Evolutionary conservation across 2,888 invertebrate genomes (phyloP), one percentile per base, ranked within the genome.

Genomic region (Apeira syringaria): DNA sequence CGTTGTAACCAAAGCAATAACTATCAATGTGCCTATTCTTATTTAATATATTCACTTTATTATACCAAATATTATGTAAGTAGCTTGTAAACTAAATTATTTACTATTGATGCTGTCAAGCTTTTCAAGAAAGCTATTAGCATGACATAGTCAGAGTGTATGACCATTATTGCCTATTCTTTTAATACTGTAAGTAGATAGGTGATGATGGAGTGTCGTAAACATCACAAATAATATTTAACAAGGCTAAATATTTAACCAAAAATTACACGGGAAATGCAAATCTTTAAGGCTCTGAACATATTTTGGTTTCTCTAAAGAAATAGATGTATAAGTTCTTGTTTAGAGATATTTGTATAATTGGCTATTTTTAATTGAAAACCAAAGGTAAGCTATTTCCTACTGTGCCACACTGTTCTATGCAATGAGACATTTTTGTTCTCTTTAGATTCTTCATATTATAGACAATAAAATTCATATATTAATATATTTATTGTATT

Each of bases 1-100:
- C 83, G 80, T 80, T 84, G 76, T 81, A 86, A 86, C 87, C 88
- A 88, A 88, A 88, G 88, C 88, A 88, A 88, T 88, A 88, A 83
- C 76, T 70, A 74, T 65, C 75, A 74, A 80, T 80, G 80, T 86
- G 85, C 83, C 85, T 87, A 83, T 81, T 62, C 74, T 79, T 74
- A 70, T 68, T 70, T 69, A 67, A 53, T 64, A 56, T 53, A 52
- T 68, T 69, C 69, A 71, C 68, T 73, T 61, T 62, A 67, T 50
- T 71, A 78, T 79, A 78, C 85, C 81, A 83, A 86, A 82, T 80
- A 80, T 46, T 34, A 71, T 74, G 66, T 81, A 79, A 74, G 71
- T 73, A 62, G 53, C 38, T 61, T 47, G 11, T 43, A 45, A 40
- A 18, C 15, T 10, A 20, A 35, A n/a, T 18, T 11, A n/a, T n/a